Percentiles rank a stretch among this genome's conserved stretches.
These are phyloP conservation scores for Rhopalosiphum padi DNA, from an alignment of 1,140 invertebrate species.

Conservation along the genomic window DNA sequence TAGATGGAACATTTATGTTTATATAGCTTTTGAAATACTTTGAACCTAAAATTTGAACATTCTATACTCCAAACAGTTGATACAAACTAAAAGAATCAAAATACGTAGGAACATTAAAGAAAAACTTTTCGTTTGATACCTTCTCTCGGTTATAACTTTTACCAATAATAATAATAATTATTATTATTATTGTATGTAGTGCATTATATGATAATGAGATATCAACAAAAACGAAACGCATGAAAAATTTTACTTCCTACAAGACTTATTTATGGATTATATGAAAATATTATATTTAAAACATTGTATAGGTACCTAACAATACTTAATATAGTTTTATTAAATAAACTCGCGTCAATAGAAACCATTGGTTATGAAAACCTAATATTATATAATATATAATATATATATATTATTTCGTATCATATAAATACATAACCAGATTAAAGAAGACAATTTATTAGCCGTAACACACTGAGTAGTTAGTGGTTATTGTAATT, in stretches of 20 bases:
- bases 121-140: slow-evolving; percentile 5
- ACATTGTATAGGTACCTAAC: too few species aligned
- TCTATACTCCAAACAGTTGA: not conserved
- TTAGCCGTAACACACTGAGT: not conserved
- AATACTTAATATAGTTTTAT: not conserved
- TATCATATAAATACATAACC: not conserved
- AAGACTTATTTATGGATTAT: not conserved
- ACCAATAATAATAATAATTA: not conserved
- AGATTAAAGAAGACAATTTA: not conserved
- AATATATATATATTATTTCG: not conserved
- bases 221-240: not conserved
- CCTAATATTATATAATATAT: too few species aligned
- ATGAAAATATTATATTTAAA: not conserved
- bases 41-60: not conserved
- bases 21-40: slow-evolving; percentile 6
- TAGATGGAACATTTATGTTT: not conserved
- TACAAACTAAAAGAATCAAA: slow-evolving; percentile 26
- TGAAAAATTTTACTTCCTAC: not conserved
- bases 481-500: not conserved
- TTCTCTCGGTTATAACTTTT: not conserved
- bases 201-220: not conserved
- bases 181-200: not conserved
- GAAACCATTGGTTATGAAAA: too few species aligned
- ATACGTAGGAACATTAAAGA: not conserved
- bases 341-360: too few species aligned